A percentile compares a stretch with the other conserved stretches of the same genome.
phyloP scores from a whole-genome alignment of 2,113 vertebrate genomes.

The Periophthalmus modestus region DNA sequence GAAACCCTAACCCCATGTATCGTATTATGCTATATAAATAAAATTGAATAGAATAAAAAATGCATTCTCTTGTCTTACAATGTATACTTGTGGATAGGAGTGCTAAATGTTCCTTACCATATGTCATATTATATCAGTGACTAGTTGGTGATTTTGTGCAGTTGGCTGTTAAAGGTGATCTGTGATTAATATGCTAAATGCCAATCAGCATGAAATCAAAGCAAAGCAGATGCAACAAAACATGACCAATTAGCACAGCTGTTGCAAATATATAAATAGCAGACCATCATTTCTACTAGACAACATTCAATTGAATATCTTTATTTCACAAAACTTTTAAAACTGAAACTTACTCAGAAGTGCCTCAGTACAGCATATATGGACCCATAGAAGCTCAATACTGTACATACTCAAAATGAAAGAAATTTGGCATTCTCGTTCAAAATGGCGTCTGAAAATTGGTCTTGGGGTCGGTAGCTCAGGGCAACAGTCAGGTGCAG shows the following conservation, averaged over 20 bases:
- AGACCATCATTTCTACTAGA: neutral
- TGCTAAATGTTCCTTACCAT: too few relatives aligned
- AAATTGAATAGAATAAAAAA: too few relatives aligned
- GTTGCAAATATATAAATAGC: neutral
- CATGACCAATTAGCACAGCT: neutral
- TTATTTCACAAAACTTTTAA: neutral
- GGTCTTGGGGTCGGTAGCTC: conserved; percentile 42
- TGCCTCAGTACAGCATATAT: neutral
- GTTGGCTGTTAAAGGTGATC: neutral
- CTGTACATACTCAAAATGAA: neutral
- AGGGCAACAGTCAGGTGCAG: conserved; percentile 57
- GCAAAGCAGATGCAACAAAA: neutral
- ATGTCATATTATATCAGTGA: too few relatives aligned
- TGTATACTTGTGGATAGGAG: too few relatives aligned
- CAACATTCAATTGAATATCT: neutral
- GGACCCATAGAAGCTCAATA: neutral
- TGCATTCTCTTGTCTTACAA: too few relatives aligned
- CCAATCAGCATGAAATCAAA: too few relatives aligned
- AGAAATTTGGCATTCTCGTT: conserved; percentile 21
- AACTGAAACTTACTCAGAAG: neutral
- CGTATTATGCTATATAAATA: too few relatives aligned
- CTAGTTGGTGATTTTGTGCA: neutral
- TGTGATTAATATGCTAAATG: too few relatives aligned
- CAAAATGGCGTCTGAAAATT: conserved; percentile 59
- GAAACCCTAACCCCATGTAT: too few relatives aligned